Base-by-base conservation (phyloP, 2,888 invertebrate species). In the Xestobium rufovillosum region DNA sequence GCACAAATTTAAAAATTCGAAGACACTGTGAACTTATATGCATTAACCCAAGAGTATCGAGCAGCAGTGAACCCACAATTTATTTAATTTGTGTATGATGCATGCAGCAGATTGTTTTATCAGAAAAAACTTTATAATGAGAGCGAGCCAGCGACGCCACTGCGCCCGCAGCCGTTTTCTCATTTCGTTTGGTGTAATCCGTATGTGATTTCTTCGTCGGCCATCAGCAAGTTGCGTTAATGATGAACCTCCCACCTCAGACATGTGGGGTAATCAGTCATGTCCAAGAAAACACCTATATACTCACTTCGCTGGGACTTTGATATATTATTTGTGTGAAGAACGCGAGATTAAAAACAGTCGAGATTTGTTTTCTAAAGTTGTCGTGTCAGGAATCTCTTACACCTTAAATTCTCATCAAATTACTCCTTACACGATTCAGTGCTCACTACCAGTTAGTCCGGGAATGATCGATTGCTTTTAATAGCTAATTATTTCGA, bases 331-430 rank as follows among this genome's bases (percentile, higher is more conserved):
- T 60, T 60, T 55, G 55, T 57, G 54, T 54, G 56, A 55, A 51
- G 52, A 56, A 59, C 56, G 53, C 49, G 48, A 53, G 54, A 58
- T 56, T 56, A 56, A 56, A 53, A 58, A 55, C 52, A 50, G 47
- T 47, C 51, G 45, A 56, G 56, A 60, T 60, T 58, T 57, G 57
- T 59, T 59, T 52, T 53, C 48, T 45, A 47, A 51, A 54, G 48
- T 46, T 51, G 54, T 56, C 77, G 92, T 92, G 87, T 94, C 59
- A 83, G 84, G 50, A 92, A 43, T 48, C 44, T 49, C 44, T 48
- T 44, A 52, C 51, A 53, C 47, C 48, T 51, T 43, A 48, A 46
- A 40, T 47, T 48, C 46, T 48, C 48, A 48, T 50, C 47, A 49
- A 45, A 49, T 45, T 48, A 45, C 43, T 38, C 36, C 28, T 31